Percentiles rank a stretch among this genome's conserved stretches.
These are phyloP conservation scores for Drosophila takahashii DNA, from an alignment of 1,140 invertebrate species.

Conservation along the genomic window DNA sequence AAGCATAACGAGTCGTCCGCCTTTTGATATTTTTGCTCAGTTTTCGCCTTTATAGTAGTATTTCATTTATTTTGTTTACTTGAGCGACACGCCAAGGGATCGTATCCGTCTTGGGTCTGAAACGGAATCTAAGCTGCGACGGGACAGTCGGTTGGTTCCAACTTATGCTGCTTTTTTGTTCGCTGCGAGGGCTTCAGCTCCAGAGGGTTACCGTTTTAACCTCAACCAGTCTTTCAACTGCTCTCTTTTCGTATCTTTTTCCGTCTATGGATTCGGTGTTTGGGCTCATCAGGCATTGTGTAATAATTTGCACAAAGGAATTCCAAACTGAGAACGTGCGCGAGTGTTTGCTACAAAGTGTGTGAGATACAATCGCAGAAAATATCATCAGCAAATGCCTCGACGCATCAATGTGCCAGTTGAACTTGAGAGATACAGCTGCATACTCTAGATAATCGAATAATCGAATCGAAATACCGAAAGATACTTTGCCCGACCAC, in stretches of 20 bases:
- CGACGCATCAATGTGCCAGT: conserved; percentile 58
- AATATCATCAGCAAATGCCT: conserved; percentile 54
- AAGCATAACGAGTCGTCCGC: conserved; percentile 53
- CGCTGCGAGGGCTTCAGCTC: conserved; percentile 16
- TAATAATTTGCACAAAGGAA: conserved; percentile 71
- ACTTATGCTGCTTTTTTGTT: conserved; percentile 7
- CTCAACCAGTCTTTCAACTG: conserved; percentile 37
- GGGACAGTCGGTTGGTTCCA: conserved; percentile 7
- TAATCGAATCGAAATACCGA: conserved; percentile 42
- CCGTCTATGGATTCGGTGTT: background rate
- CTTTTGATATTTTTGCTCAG: conserved; percentile 59
- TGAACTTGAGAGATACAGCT: conserved; percentile 57
- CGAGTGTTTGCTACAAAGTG: conserved; percentile 63
- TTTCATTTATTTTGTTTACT: conserved; percentile 73
- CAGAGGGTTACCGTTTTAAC: conserved; percentile 53
- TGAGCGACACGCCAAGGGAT: conserved; percentile 55
- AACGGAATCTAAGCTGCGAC: conserved; percentile 39
- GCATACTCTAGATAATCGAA: conserved; percentile 34
- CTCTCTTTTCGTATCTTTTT: conserved; percentile 15
- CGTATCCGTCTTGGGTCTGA: conserved; percentile 13
- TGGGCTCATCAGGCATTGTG: conserved; percentile 51
- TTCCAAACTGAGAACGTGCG: conserved; percentile 64
- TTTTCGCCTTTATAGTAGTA: conserved; percentile 56
- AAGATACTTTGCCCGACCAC: conserved; percentile 42
- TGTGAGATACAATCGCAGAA: conserved; percentile 53